These are phyloP conservation scores for Brachypalpus laphriformis DNA, from an alignment of 2,888 invertebrate genomes.

Conservation along the genomic window DNA sequence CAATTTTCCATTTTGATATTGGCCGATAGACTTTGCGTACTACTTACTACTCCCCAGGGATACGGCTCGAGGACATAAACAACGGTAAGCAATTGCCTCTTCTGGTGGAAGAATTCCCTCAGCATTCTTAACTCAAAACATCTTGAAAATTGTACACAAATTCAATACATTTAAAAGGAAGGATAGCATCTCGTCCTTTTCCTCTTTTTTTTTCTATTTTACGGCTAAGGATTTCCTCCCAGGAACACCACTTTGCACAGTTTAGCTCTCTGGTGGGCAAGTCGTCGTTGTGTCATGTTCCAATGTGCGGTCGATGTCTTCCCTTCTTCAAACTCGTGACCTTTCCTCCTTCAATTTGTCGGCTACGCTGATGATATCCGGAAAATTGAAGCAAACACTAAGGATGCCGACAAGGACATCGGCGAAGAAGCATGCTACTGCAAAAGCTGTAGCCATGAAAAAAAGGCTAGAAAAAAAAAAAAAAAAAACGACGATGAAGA, in stretches of 20 bases:
- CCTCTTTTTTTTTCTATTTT: neutral
- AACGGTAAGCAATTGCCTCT: constrained; percentile 53
- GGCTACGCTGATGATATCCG: constrained; percentile 71
- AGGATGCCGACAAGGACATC: constrained; percentile 4
- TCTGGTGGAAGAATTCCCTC: constrained; percentile 4
- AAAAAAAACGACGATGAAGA: constrained; percentile 14
- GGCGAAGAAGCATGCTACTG: neutral
- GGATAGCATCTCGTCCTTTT: constrained; percentile 27
- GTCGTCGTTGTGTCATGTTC: constrained; percentile 44
- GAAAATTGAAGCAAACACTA: constrained; percentile 73
- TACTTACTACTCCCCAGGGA: constrained; percentile 38
- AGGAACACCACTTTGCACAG: constrained; percentile 52
- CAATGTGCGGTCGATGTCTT: constrained; percentile 59
- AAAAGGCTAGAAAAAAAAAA: constrained; percentile 2
- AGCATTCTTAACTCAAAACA: constrained; percentile 26
- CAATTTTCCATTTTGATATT: constrained; percentile 51
- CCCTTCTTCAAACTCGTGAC: constrained; percentile 66
- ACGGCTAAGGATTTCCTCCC: constrained; percentile 27
- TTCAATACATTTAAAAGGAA: constrained; percentile 55
- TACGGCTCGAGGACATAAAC: constrained; percentile 36
- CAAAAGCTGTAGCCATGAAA: constrained; percentile 1
- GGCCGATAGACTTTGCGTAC: constrained; percentile 20
- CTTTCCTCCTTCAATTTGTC: constrained; percentile 73
- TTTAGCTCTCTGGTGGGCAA: constrained; percentile 34
- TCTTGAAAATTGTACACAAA: constrained; percentile 52